A percentile compares a stretch with the other conserved stretches of the same genome.
These are phyloP conservation scores for Andrena marginata DNA, from an alignment of 2,888 invertebrate species.

Conservation along the genomic window DNA sequence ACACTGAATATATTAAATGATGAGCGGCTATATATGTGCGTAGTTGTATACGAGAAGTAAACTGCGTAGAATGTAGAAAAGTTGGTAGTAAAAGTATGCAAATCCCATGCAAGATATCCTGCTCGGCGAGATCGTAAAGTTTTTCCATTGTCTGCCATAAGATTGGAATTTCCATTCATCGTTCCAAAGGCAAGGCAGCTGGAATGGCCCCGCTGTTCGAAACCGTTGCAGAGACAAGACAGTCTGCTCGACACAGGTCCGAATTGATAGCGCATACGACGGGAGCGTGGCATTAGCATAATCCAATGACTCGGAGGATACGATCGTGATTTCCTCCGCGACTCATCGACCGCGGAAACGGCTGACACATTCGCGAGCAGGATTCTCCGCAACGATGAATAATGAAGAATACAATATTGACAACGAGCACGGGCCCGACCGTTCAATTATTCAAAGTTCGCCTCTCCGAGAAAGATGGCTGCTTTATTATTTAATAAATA, in stretches of 20 bases:
- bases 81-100: too few species aligned
- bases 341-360: conserved; percentile 51
- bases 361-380: neutral
- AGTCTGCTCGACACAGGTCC: conserved; percentile 42
- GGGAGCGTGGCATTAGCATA: conserved; percentile 45
- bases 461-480: neutral
- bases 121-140: neutral
- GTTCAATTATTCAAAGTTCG: conserved; percentile 37
- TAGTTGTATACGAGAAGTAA: too few species aligned
- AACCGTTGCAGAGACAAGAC: conserved; percentile 26
- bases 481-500: conserved; percentile 36
- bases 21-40: too few species aligned
- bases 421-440: conserved; percentile 8
- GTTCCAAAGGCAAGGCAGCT: neutral
- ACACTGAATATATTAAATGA: too few species aligned
- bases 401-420: conserved; percentile 50
- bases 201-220: neutral
- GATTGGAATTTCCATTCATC: neutral
- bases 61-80: too few species aligned
- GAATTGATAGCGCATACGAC: conserved; percentile 30
- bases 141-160: conserved; percentile 2
- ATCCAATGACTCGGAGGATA: conserved; percentile 54
- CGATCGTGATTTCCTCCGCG: conserved; percentile 32
- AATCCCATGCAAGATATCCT: too few species aligned
- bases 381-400: conserved; percentile 31